phyloP scores from a whole-genome alignment of 2,797 vertebrate species.

The Austrolebias charrua region DNA sequence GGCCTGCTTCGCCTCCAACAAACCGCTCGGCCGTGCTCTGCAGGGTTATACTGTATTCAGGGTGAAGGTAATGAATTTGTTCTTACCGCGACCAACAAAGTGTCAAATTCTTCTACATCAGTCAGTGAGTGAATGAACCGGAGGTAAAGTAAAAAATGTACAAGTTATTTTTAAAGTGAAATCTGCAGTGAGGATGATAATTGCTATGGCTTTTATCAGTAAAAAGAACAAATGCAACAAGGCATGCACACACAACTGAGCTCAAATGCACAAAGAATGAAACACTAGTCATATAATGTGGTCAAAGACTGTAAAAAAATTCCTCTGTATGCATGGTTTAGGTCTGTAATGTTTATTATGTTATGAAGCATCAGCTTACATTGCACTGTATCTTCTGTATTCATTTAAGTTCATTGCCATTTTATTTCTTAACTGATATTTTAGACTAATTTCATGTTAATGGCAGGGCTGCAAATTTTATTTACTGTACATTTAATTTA shows the following conservation, averaged over 20 bases:
- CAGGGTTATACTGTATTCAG: not conserved
- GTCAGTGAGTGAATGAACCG: not conserved
- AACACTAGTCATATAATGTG: too few species aligned
- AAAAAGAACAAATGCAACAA: too few species aligned
- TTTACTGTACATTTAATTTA: not conserved
- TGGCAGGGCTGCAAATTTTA: not conserved
- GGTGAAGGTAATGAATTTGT: slow-evolving; percentile 15
- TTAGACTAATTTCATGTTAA: not conserved
- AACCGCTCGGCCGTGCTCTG: not conserved
- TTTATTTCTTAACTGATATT: not conserved
- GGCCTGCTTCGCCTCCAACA: slow-evolving; percentile 32
- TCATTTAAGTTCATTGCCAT: not conserved
- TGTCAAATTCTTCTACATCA: not conserved
- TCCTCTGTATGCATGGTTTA: too few species aligned
- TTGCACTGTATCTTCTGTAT: not conserved
- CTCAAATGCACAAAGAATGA: too few species aligned
- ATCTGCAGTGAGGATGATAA: slow-evolving; percentile 2
- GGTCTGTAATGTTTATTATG: too few species aligned
- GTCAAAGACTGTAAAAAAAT: too few species aligned
- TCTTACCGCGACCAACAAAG: not conserved
- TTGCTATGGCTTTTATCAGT: too few species aligned
- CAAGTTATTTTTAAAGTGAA: slow-evolving; percentile 5
- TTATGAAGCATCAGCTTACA: too few species aligned
- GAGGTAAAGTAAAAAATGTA: not conserved
- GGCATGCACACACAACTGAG: too few species aligned